phyloP scores from a whole-genome alignment of 2,888 invertebrate genomes.

The Xestoiulus laeticollis region DNA sequence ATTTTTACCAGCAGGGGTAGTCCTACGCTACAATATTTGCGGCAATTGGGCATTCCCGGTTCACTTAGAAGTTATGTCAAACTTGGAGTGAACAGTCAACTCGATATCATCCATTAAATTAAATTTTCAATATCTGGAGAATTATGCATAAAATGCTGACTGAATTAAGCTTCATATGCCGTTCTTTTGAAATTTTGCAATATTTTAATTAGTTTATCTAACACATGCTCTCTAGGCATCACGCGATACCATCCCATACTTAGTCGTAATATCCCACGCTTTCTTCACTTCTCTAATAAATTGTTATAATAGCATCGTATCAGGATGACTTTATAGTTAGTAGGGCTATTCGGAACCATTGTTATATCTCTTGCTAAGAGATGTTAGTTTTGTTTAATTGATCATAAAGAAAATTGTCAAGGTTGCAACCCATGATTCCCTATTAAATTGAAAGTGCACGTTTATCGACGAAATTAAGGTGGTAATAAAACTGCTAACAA shows the following conservation, averaged over 20 bases:
- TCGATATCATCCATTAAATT: too few species aligned
- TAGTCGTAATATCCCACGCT: neutral
- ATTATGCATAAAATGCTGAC: neutral
- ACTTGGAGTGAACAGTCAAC: too few species aligned
- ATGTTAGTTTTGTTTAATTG: slow-evolving; percentile 37
- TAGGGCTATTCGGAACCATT: neutral
- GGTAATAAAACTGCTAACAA: neutral
- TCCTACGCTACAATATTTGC: too few species aligned
- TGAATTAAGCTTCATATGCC: neutral
- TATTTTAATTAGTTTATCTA: neutral
- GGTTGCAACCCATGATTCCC: neutral
- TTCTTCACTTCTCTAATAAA: slow-evolving; percentile 27
- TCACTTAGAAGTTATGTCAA: too few species aligned
- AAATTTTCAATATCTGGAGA: too few species aligned
- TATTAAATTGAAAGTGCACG: neutral
- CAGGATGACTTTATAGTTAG: neutral
- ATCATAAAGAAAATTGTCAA: neutral
- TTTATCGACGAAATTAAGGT: neutral
- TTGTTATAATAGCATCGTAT: neutral
- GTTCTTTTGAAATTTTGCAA: neutral
- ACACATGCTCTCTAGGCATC: neutral
- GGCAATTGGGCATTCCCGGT: too few species aligned
- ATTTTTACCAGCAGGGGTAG: too few species aligned
- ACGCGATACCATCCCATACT: too few species aligned
- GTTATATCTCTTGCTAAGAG: slow-evolving; percentile 34